These are phyloP conservation scores for Cryptophagus acutangulus DNA, from an alignment of 2,888 invertebrate species.

Conservation along the genomic window DNA sequence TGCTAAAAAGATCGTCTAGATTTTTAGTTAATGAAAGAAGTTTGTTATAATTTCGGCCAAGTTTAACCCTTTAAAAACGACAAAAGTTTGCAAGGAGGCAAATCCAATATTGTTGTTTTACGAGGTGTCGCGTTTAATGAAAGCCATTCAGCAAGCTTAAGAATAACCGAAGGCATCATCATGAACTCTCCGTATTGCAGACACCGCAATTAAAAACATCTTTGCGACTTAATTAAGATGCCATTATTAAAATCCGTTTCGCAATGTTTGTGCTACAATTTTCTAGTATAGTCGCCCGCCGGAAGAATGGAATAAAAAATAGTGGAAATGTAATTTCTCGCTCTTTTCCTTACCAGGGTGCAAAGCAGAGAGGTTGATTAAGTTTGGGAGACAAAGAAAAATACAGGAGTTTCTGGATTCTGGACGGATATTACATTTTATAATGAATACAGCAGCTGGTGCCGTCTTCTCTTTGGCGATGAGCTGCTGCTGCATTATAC, in stretches of 20 bases:
- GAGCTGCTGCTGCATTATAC: background rate
- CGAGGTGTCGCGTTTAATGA: conserved; percentile 47
- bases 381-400: conserved; percentile 36
- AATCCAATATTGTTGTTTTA: conserved; percentile 38
- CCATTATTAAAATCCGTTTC: conserved; percentile 47
- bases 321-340: too few species aligned
- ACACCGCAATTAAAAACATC: conserved; percentile 49
- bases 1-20: too few species aligned
- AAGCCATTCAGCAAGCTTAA: conserved; percentile 43
- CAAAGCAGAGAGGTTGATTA: conserved; percentile 32
- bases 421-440: conserved; percentile 44
- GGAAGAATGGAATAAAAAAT: too few species aligned
- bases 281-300: too few species aligned
- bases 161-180: conserved; percentile 42
- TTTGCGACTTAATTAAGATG: conserved; percentile 49
- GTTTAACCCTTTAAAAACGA: too few species aligned
- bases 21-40: too few species aligned
- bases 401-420: conserved; percentile 38
- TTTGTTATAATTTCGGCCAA: too few species aligned
- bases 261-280: too few species aligned
- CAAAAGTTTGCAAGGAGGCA: too few species aligned
- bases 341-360: too few species aligned
- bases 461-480: conserved; percentile 28
- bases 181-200: too few species aligned
- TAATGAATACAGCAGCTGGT: conserved; percentile 45